phyloP scores from a whole-genome alignment of 2,113 vertebrate genomes.

The Chlorodrepanis virens region DNA sequence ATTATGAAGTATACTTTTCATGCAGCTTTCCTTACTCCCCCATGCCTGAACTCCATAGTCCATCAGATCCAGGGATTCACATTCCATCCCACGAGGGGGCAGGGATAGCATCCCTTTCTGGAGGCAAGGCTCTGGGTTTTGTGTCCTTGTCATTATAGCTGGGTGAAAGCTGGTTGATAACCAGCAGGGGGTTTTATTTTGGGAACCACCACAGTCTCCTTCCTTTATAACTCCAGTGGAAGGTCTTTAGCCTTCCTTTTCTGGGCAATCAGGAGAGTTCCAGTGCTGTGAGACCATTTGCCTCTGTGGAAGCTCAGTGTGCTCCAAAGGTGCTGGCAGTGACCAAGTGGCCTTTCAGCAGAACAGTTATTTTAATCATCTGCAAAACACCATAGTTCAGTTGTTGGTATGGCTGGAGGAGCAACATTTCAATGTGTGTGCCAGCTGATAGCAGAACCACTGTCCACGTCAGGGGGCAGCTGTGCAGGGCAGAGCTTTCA shows the following conservation, averaged over 20 bases:
- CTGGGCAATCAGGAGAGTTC: background rate
- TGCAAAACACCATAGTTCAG: background rate
- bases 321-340: background rate
- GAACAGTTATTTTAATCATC: background rate
- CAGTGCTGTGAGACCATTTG: background rate
- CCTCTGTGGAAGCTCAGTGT: background rate
- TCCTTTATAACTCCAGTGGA: background rate
- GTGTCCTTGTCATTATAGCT: background rate
- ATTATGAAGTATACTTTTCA: background rate
- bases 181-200: background rate
- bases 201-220: background rate
- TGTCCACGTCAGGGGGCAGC: background rate
- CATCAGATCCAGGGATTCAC: rapidly evolving
- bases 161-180: background rate
- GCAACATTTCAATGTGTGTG: background rate
- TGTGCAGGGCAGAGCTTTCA: background rate
- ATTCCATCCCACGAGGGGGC: rapidly evolving
- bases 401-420: background rate
- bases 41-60: background rate
- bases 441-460: background rate
- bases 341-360: background rate
- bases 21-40: background rate
- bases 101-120: background rate
- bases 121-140: background rate
- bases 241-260: background rate